Evolutionary conservation across 2,888 invertebrate genomes (phyloP), one percentile per base, ranked within the genome.

Genomic region (Hyposoter didymator): DNA sequence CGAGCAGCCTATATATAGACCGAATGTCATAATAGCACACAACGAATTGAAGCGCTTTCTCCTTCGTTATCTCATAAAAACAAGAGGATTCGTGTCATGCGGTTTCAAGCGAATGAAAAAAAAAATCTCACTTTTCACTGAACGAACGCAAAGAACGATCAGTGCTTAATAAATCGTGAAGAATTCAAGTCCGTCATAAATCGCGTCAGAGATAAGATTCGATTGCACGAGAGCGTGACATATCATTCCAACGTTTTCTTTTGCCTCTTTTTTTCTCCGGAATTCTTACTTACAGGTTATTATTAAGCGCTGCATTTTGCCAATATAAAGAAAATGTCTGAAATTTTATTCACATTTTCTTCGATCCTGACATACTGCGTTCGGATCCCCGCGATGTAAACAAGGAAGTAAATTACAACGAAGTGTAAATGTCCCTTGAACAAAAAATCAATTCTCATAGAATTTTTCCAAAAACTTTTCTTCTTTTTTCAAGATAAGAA

Each of bases 401-500:
- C 19, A 39, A 66, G 39, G 43, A 39, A 66, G 39, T 39, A 1
- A 19, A 19, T 39, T 66, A 12, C 12, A n/a, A 43, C n/a, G 39
- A 22, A 0, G 67, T 28, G 22, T 22, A 17, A 66, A 12, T 14
- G 7, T 5, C 28, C 28, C 14, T 45, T 10, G 45, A 28, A 22
- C 22, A 28, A 45, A n/a, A 1, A 28, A 28, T 62, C 4, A 17
- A 19, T 47, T 28, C 28, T 69, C 0, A 8, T 8, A 28, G 28
- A 69, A 28, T 69, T 28, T 28, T 45, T 28, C 22, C 28, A 47
- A 45, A 7, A 45, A 47, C 19, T 45, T 28, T 55, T 28, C 6
- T 2, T 87, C 86, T 88, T 66, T 62, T 75, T 82, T 19, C 66
- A 87, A 70, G 80, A 76, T 67, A 72, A 74, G 59, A 83, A 87